Base-by-base conservation (phyloP, 37 sponge, comb jelly and placozoan species). In the Amphimedon queenslandica region DNA sequence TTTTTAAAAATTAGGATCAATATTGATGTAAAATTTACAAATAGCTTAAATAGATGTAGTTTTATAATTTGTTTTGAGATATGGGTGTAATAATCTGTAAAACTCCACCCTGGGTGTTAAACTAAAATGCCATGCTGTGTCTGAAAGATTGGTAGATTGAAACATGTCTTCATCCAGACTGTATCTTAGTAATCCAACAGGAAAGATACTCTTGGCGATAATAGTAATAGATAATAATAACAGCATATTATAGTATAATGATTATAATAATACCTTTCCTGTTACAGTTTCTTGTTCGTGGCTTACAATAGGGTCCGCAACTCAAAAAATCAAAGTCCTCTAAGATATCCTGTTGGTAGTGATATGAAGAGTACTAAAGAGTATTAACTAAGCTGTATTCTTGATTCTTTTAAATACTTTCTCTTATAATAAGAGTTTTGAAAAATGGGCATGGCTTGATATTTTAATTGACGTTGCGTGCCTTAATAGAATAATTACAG, bases 21-120 rank as follows among this genome's bases (percentile, higher is more conserved):
- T 75, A 37, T 63, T 64, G 16, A 75, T 35, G 61, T 75, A 75
- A 63, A 75, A 61, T 75, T 75, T 33, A 1, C 76, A 63, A 23
- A 75, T 55, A 29, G 64, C 40, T 30, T 51, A 61, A 29, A 37
- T 75, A 16, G 40, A 37, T 40, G 61, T 42, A 56, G 24, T 37
- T 24, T 41, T 18, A 8, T 47, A 18, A 13, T 18, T 18, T 13
- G 8, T 47, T 18, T 8, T 47, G 13, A 47, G 13, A 13, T 47
- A 47, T 18, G 53, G 53, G 13, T 47, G 53, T 13, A 47, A 47
- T 47, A 13, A 8, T 47, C 13, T 47, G 13, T 47, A 47, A 47
- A 47, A 47, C 8, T 13, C 53, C 8, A 47, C 53, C 8, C 13
- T 13, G 8, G 53, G 53, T 8, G 13, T 47, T 8, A 8, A 8